A percentile compares a stretch with the other conserved stretches of the same genome.
Conservation (phyloP, 2,888 invertebrate genomes). For the Drosophila mayaguana region DNA sequence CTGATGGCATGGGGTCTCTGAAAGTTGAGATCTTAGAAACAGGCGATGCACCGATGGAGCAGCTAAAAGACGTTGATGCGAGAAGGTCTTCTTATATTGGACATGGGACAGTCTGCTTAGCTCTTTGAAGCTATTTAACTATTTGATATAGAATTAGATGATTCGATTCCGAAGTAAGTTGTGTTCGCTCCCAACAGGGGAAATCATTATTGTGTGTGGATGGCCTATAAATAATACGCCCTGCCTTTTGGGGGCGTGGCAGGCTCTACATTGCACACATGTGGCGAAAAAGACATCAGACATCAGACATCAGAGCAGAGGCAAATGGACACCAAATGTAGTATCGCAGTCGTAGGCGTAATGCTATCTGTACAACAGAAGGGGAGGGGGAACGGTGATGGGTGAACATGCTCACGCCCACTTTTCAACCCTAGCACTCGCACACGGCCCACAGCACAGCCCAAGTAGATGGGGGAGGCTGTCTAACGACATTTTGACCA, state of each 20-base stretch:
- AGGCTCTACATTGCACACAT: background rate
- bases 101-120: no score
- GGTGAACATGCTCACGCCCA: constrained; percentile 2
- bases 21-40: no score
- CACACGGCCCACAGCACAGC: background rate
- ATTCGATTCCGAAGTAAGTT: background rate
- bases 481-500: constrained; percentile 28
- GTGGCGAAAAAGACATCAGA: background rate
- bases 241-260: background rate
- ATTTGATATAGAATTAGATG: background rate
- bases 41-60: no score
- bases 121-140: background rate
- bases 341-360: background rate
- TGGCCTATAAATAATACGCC: background rate
- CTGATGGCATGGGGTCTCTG: no score
- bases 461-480: background rate
- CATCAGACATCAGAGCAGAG: no score
- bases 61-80: no score
- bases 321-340: background rate
- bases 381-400: no score
- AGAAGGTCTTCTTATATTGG: no score
- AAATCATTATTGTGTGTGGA: background rate
- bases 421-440: constrained; percentile 2
- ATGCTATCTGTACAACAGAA: background rate
- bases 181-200: background rate